Base-by-base conservation (phyloP, 2,113 vertebrate species). In the Macquaria ambigua region DNA sequence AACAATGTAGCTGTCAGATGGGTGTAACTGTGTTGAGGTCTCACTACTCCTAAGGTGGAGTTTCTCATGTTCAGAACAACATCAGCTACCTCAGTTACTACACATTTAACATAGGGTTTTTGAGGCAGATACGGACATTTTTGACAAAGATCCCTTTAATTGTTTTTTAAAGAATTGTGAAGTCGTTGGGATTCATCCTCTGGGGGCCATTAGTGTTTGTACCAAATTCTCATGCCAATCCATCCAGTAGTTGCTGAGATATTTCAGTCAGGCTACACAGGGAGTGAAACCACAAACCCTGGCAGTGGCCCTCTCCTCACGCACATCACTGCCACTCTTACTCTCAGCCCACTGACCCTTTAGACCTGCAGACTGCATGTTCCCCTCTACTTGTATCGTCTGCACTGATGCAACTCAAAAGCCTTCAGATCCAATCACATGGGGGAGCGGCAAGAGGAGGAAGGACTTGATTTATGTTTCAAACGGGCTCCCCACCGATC, bases 351-450 rank as follows among this genome's bases (percentile, higher is more conserved):
- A 3, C 21, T 14, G 55, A 50, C 31, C 41, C 63, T 66, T 18
- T n/a, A 34, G 69, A 56, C 34, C 16, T 28, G 46, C 43, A 52
- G 37, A 12, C 21, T 46, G 31, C 7, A 12, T 23, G 15, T 69
- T 55, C 78, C 46, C 69, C 37, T 66, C 58, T 84, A 2, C 56
- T 74, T 77, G 59, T 70, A 62, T 82, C 62, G 74, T 74, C 28
- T 61, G 31, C 73, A 64, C 72, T 66, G 83, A 81, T 50, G 43
- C 20, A 73, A 68, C 53, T 37, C 43, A 28, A 0, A 56, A 28
- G 23, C 39, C 11, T 37, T 75, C 63, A 76, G 3, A 55, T 16
- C 23, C 37, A 56, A 7, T 78, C 16, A 56, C 20, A 16, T 21
- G 37, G 7, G 59, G 21, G 73, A 28, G 12, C 7, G n/a, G 70